Evolutionary conservation across 2,888 invertebrate species (phyloP).

Genomic region (Drosophila melanosoma): DNA sequence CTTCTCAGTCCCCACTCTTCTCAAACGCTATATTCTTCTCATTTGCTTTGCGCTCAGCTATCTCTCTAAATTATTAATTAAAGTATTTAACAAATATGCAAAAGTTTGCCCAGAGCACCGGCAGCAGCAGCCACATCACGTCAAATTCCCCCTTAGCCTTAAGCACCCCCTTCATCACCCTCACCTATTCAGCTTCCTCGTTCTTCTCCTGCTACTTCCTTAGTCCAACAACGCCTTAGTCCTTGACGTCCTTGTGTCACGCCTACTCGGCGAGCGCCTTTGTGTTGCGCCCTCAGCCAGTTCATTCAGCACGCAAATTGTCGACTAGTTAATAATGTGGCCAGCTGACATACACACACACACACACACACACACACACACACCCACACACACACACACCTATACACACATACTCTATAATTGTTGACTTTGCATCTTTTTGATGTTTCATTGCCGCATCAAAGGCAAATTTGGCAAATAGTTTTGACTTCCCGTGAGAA

Average conservation of each 20-base stretch:
- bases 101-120: slow-evolving; percentile 65
- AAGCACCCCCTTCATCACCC: neutral
- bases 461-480: slow-evolving; percentile 66
- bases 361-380: neutral
- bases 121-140: slow-evolving; percentile 27
- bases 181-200: neutral
- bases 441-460: slow-evolving; percentile 70
- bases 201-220: neutral
- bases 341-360: slow-evolving; percentile 37
- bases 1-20: neutral
- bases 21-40: neutral
- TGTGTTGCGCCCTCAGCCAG: slow-evolving; percentile 42
- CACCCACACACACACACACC: neutral
- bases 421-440: slow-evolving; percentile 76
- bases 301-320: slow-evolving; percentile 68
- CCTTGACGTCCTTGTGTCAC: slow-evolving; percentile 33
- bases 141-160: slow-evolving; percentile 9
- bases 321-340: slow-evolving; percentile 75
- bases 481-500: slow-evolving; percentile 42
- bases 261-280: slow-evolving; percentile 40
- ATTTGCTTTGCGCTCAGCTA: slow-evolving; percentile 14
- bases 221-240: slow-evolving; percentile 28
- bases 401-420: slow-evolving; percentile 8
- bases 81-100: slow-evolving; percentile 82
- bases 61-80: slow-evolving; percentile 83